Conservation (phyloP, 1,140 invertebrate species). For the Catajapyx aquilonaris region DNA sequence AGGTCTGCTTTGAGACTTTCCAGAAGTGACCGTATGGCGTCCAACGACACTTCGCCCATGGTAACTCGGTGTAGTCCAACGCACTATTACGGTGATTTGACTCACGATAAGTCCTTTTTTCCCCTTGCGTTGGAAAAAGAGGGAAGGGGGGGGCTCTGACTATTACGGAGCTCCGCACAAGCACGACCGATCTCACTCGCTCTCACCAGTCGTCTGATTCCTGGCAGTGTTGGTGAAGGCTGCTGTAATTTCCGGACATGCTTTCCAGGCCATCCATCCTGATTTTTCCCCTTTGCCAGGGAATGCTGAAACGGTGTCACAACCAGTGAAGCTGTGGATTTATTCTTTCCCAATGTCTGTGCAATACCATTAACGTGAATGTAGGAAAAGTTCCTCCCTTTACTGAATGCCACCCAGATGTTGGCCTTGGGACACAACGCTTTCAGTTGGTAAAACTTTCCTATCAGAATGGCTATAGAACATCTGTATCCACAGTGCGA, state of each 20-base stretch:
- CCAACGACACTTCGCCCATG: no score
- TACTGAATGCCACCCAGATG: conserved; percentile 8
- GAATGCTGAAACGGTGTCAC: conserved; percentile 13
- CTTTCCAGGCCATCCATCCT: conserved; percentile 12
- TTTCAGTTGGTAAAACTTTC: neutral
- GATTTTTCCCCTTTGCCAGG: conserved; percentile 11
- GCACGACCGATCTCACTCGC: no score
- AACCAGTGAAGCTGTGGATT: conserved; percentile 11
- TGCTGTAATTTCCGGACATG: conserved; percentile 9
- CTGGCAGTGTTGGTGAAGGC: conserved; percentile 7
- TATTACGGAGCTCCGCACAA: no score
- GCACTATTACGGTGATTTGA: no score
- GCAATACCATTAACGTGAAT: conserved; percentile 1
- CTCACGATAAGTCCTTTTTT: no score
- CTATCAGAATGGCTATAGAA: no score
- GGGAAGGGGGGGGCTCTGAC: no score
- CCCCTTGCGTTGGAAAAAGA: no score
- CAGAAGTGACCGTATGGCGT: no score
- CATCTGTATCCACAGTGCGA: neutral
- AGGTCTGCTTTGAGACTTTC: no score
- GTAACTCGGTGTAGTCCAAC: no score
- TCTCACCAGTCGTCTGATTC: no score
- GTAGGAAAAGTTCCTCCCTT: conserved; percentile 6
- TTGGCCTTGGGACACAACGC: neutral
- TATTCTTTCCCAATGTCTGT: neutral